Base-by-base conservation (phyloP, 2,888 invertebrate species). In the Carpatolechia fugitivella region DNA sequence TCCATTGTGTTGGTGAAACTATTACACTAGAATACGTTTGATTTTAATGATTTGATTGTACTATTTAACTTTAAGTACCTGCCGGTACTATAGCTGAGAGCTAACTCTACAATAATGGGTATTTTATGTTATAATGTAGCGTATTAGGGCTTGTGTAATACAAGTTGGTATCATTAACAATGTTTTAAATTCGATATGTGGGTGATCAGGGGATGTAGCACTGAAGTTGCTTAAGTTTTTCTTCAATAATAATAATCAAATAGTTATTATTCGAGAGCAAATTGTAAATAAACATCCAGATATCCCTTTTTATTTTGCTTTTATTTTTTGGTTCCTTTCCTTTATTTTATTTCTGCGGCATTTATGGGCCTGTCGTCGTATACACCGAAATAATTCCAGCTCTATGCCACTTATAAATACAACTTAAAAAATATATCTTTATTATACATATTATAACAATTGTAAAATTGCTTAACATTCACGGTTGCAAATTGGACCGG, bases 201-300 rank as follows among this genome's bases (percentile, higher is more conserved):
- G 90, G 85, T 82, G 72, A 78, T 78, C 75, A 76, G 76, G 85
- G 87, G 82, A 77, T 78, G 70, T 73, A 78, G 81, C 79, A 80
- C 75, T 75, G 78, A 79, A 77, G 85, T 84, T 79, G 84, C 82
- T 79, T 80, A 74, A 79, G 76, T 78, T 83, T 85, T 80, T 80
- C 81, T 85, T 82, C 76, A 74, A 81, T 85, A 81, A 82, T 86
- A 81, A 85, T 89, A 86, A 85, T 86, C 83, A 68, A 69, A 76
- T 84, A 80, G 80, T 85, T 86, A 85, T 86, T 86, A 86, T 86
- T 87, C 82, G 78, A 81, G 78, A 82, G 78, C 79, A 73, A 84
- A 82, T 78, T 90, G 90, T 90, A 90, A 90, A 90, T 90, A 90
- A 90, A 90, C 87, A 88, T 87, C 86, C 85, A 80, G 80, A 80